phyloP scores from a whole-genome alignment of 2,797 vertebrate genomes.

The Lophotriccus pileatus region DNA sequence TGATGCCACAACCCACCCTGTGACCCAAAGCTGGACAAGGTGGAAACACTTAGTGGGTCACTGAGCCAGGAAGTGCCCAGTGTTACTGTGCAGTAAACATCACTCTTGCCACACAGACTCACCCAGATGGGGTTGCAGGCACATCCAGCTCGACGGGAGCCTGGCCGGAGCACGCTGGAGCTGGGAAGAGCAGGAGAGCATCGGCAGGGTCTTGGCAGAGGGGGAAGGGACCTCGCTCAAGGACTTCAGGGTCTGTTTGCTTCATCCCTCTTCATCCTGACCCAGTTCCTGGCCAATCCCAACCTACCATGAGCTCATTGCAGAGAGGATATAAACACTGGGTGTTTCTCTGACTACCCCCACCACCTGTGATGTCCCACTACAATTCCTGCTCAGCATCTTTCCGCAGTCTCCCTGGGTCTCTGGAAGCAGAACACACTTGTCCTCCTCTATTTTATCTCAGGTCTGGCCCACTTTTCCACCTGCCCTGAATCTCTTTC shows the following conservation, averaged over 20 bases:
- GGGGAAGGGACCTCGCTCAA: neutral
- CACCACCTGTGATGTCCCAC: neutral
- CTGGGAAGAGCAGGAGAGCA: neutral
- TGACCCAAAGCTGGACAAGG: neutral
- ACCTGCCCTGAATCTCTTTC: neutral
- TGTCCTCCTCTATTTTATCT: neutral
- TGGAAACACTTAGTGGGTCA: rapidly evolving
- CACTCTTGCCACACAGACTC: neutral
- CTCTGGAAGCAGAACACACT: neutral
- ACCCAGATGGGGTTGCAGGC: neutral
- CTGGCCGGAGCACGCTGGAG: neutral
- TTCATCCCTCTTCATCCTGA: neutral
- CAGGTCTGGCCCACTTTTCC: neutral
- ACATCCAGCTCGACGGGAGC: rapidly evolving
- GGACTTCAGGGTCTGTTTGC: neutral
- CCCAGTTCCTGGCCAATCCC: slow-evolving; percentile 22
- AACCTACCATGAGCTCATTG: neutral
- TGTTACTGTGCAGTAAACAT: neutral
- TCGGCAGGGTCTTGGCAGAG: rapidly evolving
- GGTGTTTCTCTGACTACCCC: neutral
- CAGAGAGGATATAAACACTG: neutral
- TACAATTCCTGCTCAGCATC: neutral
- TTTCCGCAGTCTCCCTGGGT: neutral
- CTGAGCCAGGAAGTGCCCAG: neutral
- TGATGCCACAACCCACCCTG: no score